Percentiles rank a stretch among this genome's conserved stretches.
phyloP scores from a whole-genome alignment of 1,140 invertebrate genomes.

The Drosophila sulfurigaster region DNA sequence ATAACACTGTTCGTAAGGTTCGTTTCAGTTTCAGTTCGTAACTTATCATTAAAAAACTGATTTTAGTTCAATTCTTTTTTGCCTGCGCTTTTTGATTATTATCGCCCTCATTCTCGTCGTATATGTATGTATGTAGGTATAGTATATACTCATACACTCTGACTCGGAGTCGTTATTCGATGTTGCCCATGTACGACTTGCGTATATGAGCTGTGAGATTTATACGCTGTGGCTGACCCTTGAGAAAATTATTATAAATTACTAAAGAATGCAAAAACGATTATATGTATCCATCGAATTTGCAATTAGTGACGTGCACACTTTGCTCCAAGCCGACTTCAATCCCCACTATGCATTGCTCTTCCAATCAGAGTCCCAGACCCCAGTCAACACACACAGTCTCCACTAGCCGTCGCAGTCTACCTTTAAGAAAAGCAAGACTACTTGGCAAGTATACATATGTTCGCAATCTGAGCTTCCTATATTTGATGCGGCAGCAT shows the following conservation, averaged over 20 bases:
- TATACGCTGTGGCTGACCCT: slow-evolving; percentile 81
- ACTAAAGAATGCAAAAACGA: slow-evolving; percentile 85
- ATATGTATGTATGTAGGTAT: not conserved
- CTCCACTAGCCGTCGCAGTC: slow-evolving; percentile 21
- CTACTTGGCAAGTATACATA: slow-evolving; percentile 25
- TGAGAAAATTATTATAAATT: slow-evolving; percentile 85
- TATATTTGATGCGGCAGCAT: slow-evolving; percentile 66
- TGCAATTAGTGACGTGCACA: slow-evolving; percentile 84
- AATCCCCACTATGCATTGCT: slow-evolving; percentile 15
- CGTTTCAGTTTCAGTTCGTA: slow-evolving; percentile 42
- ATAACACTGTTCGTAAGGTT: slow-evolving; percentile 46
- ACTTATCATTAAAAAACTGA: slow-evolving; percentile 76
- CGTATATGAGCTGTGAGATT: slow-evolving; percentile 67
- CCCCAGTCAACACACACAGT: slow-evolving; percentile 12
- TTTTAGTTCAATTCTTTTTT: slow-evolving; percentile 74
- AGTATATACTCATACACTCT: not conserved
- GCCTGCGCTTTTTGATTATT: slow-evolving; percentile 63
- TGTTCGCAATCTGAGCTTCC: slow-evolving; percentile 66
- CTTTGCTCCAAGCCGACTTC: slow-evolving; percentile 59
- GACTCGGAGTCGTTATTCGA: slow-evolving; percentile 24
- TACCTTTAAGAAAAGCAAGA: slow-evolving; percentile 44
- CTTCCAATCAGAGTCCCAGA: not conserved
- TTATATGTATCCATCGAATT: slow-evolving; percentile 85
- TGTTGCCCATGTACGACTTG: slow-evolving; percentile 53
- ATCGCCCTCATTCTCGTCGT: slow-evolving; percentile 52